These are phyloP conservation scores for Eumerus sabulonum DNA, from an alignment of 2,888 invertebrate genomes.

Conservation along the genomic window DNA sequence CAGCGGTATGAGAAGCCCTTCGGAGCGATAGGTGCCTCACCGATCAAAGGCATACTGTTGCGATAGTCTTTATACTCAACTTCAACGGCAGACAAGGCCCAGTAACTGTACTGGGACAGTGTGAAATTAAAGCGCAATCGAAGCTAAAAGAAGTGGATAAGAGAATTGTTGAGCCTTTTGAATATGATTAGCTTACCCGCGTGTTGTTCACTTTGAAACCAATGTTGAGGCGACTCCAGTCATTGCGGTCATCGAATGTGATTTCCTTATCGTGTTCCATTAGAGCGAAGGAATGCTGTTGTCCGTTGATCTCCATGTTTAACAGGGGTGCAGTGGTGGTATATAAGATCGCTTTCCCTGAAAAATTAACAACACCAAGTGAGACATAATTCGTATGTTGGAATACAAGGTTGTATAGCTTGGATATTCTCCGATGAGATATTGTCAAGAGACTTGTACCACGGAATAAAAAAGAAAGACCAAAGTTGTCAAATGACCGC, in stretches of 20 bases:
- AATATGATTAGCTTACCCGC: constrained; percentile 24
- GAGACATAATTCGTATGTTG: too few species aligned
- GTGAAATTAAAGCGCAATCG: constrained; percentile 82
- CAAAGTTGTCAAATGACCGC: too few species aligned
- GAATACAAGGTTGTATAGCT: too few species aligned
- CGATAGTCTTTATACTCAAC: constrained; percentile 79
- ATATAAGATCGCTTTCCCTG: constrained; percentile 80
- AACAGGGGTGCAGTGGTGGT: constrained; percentile 81
- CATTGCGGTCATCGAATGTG: constrained; percentile 76
- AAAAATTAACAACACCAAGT: constrained; percentile 66
- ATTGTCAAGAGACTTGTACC: too few species aligned
- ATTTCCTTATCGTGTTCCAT: constrained; percentile 69
- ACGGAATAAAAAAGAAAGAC: too few species aligned
- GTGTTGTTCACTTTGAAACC: constrained; percentile 72
- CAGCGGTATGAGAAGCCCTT: constrained; percentile 82
- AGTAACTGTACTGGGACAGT: constrained; percentile 79
- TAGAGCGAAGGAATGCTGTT: constrained; percentile 28
- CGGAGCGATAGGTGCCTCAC: constrained; percentile 79
- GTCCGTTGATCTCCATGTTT: constrained; percentile 70
- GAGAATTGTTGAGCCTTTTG: neutral
- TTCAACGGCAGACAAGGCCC: constrained; percentile 82
- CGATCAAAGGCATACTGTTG: constrained; percentile 72
- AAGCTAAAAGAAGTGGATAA: constrained; percentile 76
- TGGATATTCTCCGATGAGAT: too few species aligned
- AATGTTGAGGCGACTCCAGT: constrained; percentile 74